A percentile compares a stretch with the other conserved stretches of the same genome.
Evolutionary conservation across 2,888 invertebrate species (phyloP).

Genomic region (Crepidodera aurea): DNA sequence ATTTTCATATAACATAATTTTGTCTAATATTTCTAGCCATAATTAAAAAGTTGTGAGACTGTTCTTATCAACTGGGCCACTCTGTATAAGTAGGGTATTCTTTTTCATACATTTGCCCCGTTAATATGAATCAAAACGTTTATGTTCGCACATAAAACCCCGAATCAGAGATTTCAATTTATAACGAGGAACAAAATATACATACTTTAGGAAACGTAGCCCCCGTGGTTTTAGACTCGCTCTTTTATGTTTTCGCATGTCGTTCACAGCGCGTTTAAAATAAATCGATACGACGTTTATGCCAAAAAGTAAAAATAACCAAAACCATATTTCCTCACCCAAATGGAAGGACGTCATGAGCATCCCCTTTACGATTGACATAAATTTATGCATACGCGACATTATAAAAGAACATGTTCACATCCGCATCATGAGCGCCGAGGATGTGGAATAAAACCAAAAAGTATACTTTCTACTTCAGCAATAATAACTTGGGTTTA

Average conservation of each 20-base stretch:
- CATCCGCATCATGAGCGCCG: background rate
- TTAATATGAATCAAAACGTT: no score
- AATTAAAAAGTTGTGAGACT: no score
- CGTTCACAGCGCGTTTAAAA: background rate
- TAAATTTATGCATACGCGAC: slow-evolving; percentile 8
- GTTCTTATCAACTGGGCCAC: no score
- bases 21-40: no score
- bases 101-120: no score
- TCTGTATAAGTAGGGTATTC: no score
- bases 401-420: background rate
- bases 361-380: slow-evolving; percentile 10
- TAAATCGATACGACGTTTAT: slow-evolving; percentile 10
- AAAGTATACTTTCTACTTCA: no score
- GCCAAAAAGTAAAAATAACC: slow-evolving; percentile 7
- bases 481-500: no score
- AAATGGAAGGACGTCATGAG: slow-evolving; percentile 10
- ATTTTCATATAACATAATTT: no score
- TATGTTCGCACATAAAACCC: no score
- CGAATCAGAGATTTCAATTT: background rate
- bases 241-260: slow-evolving; percentile 10
- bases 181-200: background rate
- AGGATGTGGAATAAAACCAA: no score
- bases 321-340: background rate
- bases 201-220: background rate
- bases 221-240: background rate